These are phyloP conservation scores for Microctonus brassicae DNA, from an alignment of 2,888 invertebrate species.

Conservation along the genomic window DNA sequence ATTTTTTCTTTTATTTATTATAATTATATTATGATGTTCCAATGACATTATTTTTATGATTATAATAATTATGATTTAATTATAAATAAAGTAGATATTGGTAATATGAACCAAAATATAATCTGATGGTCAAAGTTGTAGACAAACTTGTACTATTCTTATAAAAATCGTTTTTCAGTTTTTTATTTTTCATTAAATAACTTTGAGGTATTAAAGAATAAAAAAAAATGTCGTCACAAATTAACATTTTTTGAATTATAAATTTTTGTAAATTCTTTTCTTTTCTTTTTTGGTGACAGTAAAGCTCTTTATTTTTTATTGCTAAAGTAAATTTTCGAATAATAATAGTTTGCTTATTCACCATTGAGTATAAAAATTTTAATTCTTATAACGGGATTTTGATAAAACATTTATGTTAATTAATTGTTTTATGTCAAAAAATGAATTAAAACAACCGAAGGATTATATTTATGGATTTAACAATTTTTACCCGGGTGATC, in stretches of 20 bases:
- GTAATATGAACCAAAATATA: background rate
- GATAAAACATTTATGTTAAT: no score
- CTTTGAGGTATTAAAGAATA: background rate
- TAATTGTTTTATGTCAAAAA: no score
- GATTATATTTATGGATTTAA: no score
- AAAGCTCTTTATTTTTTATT: background rate
- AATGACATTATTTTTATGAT: background rate
- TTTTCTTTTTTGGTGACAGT: background rate
- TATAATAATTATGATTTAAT: no score
- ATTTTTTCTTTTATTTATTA: slow-evolving; percentile 24
- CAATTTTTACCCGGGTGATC: no score
- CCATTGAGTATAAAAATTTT: no score
- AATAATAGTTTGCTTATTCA: no score
- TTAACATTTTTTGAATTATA: background rate
- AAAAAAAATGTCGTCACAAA: background rate
- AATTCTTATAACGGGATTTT: no score
- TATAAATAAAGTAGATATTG: background rate
- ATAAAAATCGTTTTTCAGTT: background rate
- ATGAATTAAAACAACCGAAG: no score
- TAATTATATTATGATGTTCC: slow-evolving; percentile 10
- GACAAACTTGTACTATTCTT: background rate
- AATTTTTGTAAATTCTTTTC: background rate
- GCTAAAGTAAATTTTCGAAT: background rate
- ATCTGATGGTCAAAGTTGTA: background rate
- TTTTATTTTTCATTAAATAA: background rate